Percentiles rank a stretch among this genome's conserved stretches.
Evolutionary conservation across 2,113 vertebrate genomes (phyloP).

Genomic region (Genyomyrus donnyi): DNA sequence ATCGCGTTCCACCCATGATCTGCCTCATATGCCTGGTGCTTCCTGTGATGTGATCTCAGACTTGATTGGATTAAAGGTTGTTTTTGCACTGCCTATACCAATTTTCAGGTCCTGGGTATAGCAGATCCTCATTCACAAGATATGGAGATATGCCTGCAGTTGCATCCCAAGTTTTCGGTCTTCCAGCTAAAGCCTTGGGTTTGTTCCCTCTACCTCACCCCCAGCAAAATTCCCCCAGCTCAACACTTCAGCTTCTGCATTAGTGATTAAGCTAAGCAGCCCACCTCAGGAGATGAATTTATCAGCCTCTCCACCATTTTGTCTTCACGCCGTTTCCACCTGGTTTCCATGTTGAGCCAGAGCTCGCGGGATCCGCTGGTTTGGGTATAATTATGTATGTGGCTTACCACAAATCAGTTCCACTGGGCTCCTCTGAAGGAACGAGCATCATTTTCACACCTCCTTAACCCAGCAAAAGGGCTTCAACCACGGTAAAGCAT

Average conservation of each 20-base stretch:
- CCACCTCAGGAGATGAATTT: constrained; percentile 47
- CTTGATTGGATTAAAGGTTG: neutral
- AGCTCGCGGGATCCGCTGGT: constrained; percentile 38
- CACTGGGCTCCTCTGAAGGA: constrained; percentile 29
- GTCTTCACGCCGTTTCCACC: constrained; percentile 47
- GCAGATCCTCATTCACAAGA: neutral
- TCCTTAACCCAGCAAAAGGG: constrained; percentile 18
- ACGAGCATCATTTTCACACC: constrained; percentile 35
- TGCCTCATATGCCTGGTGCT: neutral
- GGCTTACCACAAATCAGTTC: constrained; percentile 28
- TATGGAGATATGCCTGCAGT: neutral
- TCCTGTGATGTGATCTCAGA: neutral
- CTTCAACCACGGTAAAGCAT: neutral
- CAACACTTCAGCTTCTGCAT: constrained; percentile 41
- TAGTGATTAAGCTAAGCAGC: constrained; percentile 43
- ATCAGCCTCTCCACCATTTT: constrained; percentile 47
- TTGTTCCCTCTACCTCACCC: constrained; percentile 15
- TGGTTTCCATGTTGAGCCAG: constrained; percentile 43
- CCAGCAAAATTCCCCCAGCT: constrained; percentile 34
- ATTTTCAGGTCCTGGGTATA: neutral
- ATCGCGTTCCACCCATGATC: neutral
- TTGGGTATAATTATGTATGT: constrained; percentile 26
- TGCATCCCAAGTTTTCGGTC: neutral
- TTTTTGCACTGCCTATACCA: neutral
- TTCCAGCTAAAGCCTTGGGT: neutral